A percentile compares a stretch with the other conserved stretches of the same genome.
phyloP scores from a whole-genome alignment of 2,113 vertebrate genomes.

The Canis aureus region DNA sequence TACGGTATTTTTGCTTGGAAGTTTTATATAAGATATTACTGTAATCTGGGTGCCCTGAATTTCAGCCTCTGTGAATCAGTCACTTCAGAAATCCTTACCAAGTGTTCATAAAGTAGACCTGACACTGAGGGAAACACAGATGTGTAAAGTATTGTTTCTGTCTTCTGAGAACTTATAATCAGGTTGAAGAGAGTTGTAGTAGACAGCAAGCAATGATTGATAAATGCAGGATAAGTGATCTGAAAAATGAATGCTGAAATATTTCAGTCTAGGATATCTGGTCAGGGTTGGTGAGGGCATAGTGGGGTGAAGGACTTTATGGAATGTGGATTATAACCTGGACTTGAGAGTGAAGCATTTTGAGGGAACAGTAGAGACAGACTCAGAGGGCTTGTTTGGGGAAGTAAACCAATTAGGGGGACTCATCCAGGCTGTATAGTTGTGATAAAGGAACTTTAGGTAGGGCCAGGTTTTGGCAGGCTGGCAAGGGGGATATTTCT shows the following conservation, averaged over 20 bases:
- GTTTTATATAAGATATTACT: background rate
- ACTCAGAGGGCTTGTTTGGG: background rate
- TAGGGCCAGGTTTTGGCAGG: background rate
- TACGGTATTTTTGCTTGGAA: background rate
- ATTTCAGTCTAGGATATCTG: background rate
- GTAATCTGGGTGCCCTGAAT: background rate
- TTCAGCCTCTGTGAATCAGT: background rate
- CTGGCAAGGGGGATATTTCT: background rate
- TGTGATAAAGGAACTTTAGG: background rate
- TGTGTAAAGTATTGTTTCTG: background rate
- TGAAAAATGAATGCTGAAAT: background rate
- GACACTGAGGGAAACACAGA: slow-evolving; percentile 4
- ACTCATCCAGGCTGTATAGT: too few species aligned
- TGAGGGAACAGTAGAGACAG: background rate
- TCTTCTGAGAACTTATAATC: background rate
- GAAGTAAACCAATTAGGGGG: background rate
- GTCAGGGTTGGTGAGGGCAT: background rate
- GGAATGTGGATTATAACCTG: background rate
- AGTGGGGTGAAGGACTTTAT: background rate
- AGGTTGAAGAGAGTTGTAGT: background rate
- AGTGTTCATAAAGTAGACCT: background rate
- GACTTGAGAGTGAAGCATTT: background rate
- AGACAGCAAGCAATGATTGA: background rate
- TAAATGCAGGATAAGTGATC: background rate
- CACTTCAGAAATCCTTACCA: background rate